Conservation (phyloP, 2,888 invertebrate species). For the Orthonevra nobilis region DNA sequence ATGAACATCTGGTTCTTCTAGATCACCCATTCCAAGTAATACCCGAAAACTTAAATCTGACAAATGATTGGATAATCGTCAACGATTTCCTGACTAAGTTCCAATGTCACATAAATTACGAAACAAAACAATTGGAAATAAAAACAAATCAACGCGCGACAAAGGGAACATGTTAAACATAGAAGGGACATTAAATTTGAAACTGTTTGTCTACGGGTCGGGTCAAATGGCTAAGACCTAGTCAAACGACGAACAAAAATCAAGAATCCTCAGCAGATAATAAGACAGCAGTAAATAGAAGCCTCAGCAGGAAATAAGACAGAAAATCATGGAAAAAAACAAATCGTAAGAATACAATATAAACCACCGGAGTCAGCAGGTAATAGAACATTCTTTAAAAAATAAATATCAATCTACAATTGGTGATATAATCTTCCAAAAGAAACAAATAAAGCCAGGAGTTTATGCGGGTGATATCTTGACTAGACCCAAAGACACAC, state of each 20-base stretch:
- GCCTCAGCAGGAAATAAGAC: not conserved
- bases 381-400: too few relatives aligned
- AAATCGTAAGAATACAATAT: too few relatives aligned
- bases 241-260: not conserved
- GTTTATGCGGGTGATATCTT: not conserved
- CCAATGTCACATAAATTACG: not conserved
- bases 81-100: conserved; percentile 2
- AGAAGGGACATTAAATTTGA: not conserved
- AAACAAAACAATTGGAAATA: not conserved
- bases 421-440: not conserved
- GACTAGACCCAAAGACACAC: not conserved
- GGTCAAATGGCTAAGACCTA: not conserved
- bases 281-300: not conserved
- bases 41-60: not conserved
- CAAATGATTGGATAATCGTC: conserved; percentile 2
- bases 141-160: not conserved
- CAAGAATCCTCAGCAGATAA: not conserved
- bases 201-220: not conserved
- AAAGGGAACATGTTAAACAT: not conserved
- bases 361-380: too few relatives aligned
- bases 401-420: not conserved
- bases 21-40: conserved; percentile 9
- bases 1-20: not conserved
- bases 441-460: not conserved
- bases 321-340: too few relatives aligned